These are phyloP conservation scores for Oreochromis grahami DNA, from an alignment of 2,797 vertebrate genomes.

Conservation along the genomic window DNA sequence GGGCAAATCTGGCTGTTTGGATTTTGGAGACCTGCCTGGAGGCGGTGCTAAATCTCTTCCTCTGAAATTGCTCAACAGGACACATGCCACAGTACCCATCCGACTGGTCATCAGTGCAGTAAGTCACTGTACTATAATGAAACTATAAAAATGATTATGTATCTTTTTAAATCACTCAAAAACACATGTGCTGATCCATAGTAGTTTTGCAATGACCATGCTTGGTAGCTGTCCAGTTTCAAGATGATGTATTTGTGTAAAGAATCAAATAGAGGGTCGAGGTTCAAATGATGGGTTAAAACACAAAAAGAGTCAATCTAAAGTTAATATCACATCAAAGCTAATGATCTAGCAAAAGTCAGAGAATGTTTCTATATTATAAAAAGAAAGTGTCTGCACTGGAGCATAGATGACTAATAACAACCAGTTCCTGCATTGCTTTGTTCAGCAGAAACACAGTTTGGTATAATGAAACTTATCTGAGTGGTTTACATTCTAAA, in stretches of 20 bases:
- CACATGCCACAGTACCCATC: constrained; percentile 86
- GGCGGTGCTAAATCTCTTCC: constrained; percentile 86
- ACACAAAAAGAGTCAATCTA: neutral
- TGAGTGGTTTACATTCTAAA: neutral
- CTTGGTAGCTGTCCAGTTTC: neutral
- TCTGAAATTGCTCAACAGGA: constrained; percentile 87
- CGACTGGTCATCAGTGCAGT: constrained; percentile 93
- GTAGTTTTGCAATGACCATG: neutral
- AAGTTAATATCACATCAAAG: neutral
- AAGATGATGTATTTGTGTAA: neutral
- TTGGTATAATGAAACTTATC: neutral
- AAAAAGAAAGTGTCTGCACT: neutral
- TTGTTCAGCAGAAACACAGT: neutral
- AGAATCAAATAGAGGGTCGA: rapidly evolving
- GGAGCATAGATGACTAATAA: neutral
- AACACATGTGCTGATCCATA: neutral
- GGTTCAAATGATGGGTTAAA: neutral
- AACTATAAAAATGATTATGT: neutral
- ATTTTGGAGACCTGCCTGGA: constrained; percentile 89
- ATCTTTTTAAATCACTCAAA: neutral
- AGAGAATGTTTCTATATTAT: neutral
- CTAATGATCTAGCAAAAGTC: neutral
- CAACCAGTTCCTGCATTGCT: neutral
- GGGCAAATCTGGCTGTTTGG: constrained; percentile 77
- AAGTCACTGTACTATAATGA: constrained; percentile 61